phyloP scores from a whole-genome alignment of 2,113 vertebrate genomes.

The Myotis davidii region DNA sequence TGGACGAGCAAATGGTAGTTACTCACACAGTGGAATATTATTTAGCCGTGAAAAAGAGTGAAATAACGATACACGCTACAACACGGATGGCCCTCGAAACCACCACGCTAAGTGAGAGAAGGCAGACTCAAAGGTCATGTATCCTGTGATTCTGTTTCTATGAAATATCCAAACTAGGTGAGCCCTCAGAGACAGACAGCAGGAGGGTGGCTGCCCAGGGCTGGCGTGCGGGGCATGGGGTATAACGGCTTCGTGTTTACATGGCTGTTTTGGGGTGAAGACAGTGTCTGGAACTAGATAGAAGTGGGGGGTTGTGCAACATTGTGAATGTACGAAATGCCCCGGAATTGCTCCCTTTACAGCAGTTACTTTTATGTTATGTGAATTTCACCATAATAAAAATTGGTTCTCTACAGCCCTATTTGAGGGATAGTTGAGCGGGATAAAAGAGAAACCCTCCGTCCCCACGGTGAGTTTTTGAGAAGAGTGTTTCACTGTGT shows the following conservation, averaged over 20 bases:
- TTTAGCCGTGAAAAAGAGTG: not conserved
- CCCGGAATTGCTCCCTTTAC: not conserved
- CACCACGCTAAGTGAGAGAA: not conserved
- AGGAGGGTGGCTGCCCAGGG: not conserved
- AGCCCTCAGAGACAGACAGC: not conserved
- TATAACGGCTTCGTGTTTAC: not conserved
- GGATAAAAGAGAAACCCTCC: not conserved
- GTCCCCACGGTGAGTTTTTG: not conserved
- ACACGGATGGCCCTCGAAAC: not conserved
- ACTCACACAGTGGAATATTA: not conserved
- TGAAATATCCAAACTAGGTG: not conserved
- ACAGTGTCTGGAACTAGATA: not conserved
- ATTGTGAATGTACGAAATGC: not conserved
- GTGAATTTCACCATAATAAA: not conserved
- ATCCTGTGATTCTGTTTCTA: not conserved
- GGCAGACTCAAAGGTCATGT: not conserved
- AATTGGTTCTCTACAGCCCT: not conserved
- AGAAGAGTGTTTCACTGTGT: not conserved
- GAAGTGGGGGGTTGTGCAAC: not conserved
- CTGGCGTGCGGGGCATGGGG: not conserved
- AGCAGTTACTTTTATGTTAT: not conserved
- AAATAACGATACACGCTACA: not conserved
- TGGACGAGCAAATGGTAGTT: not conserved
- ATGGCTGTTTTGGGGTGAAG: too few relatives aligned
- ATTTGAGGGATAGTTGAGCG: not conserved